Evolutionary conservation across 2,888 invertebrate species (phyloP).

Genomic region (Clepsis dumicolana): DNA sequence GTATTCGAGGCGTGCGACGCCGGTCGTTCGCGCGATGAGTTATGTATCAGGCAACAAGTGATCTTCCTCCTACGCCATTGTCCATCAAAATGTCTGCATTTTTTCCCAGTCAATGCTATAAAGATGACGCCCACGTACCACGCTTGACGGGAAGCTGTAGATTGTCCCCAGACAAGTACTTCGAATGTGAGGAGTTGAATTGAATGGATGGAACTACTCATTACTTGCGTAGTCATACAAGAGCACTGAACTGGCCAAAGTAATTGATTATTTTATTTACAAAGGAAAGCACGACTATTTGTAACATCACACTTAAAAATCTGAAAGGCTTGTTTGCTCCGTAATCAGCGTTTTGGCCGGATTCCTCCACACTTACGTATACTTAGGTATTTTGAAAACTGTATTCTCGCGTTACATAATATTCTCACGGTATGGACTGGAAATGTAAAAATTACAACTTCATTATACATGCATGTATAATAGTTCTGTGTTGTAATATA

Average conservation of each 20-base stretch:
- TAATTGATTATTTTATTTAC: neutral
- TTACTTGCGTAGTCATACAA: constrained; percentile 22
- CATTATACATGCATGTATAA: constrained; percentile 44
- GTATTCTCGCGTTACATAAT: constrained; percentile 22
- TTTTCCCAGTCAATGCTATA: constrained; percentile 56
- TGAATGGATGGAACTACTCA: constrained; percentile 41
- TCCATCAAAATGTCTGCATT: constrained; percentile 59
- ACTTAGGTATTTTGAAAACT: constrained; percentile 14
- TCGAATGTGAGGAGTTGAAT: constrained; percentile 49
- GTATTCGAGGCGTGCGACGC: constrained; percentile 48
- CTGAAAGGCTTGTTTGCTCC: neutral
- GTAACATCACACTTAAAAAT: neutral
- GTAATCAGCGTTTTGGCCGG: neutral
- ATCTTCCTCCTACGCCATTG: constrained; percentile 49
- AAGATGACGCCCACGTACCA: constrained; percentile 69
- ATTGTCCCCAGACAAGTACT: constrained; percentile 55
- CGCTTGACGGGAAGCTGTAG: constrained; percentile 65
- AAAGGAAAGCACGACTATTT: neutral
- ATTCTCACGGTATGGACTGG: constrained; percentile 52
- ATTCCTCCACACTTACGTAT: neutral
- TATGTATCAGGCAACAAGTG: constrained; percentile 6
- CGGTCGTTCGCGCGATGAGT: constrained; percentile 16
- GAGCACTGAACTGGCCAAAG: constrained; percentile 23
- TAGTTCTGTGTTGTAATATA: constrained; percentile 43
- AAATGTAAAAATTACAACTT: constrained; percentile 52